Evolutionary conservation across 2,888 invertebrate species (phyloP), one percentile per base, ranked within the genome.

Genomic region (Brassicogethes aeneus): DNA sequence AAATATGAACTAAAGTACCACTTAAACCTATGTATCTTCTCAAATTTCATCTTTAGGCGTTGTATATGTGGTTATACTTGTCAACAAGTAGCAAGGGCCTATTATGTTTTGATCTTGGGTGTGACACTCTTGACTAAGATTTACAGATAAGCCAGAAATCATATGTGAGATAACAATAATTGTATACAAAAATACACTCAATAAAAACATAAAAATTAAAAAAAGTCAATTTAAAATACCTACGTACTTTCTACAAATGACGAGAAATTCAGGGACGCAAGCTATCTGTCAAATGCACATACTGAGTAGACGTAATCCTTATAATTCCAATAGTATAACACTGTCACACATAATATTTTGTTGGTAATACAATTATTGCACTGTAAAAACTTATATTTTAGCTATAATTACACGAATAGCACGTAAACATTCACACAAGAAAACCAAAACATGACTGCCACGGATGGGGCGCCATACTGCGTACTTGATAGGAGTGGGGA

Each of bases 391-490:
- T 10, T 32, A 12, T 32, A n/a, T 32, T 32, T 12, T 5, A 32
- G 5, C 10, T 23, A 23, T 7, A 32, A 32, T 10, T 10, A 32
- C 32, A 23, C 32, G 32, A 12, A 12, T 13, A 23, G 8, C 32
- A 32, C 32, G 32, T 5, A 5, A 32, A 32, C 10, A 13, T 10
- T 12, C 32, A 12, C 14, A 32, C 3, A 32, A 32, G 23, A 32
- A 7, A 12, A 32, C 32, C 32, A 32, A 32, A 32, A 32, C 32
- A 32, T 13, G 43, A 56, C 52, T 54, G 56, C 53, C 54, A 57
- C 56, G 55, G 51, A 46, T 51, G 46, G 45, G 52, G 56, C 58
- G 60, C 58, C 58, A 59, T 32, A 32, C 32, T 32, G 32, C 32
- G 32, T 32, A 32, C 32, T 32, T 32, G 32, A 8, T 23, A 3